Base-by-base conservation (phyloP, 1,140 invertebrate species). In the Thereuonema tuberculata region DNA sequence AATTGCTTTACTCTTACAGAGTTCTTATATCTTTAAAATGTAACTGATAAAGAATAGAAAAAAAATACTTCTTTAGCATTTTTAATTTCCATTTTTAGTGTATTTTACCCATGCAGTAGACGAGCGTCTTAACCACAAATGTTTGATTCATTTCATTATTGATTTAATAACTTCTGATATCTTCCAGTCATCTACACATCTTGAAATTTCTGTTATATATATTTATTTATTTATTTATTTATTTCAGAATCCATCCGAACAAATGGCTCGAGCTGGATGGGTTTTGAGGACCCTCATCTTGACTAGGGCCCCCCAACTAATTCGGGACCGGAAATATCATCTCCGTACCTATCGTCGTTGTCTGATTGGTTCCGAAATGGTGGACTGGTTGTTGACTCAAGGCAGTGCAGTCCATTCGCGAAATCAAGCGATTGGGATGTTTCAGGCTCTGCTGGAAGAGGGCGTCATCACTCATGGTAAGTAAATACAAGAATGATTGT, bases 371-470 rank as follows among this genome's bases (percentile, higher is more conserved):
- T 74, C 75, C 1, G 87, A 90, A 70, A 79, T 90, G 69, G 84
- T 87, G 1, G 85, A 89, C 68, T 90, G 87, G 86, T 68, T 90
- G 26, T 70, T 87, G 62, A 31, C 75, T 75, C 47, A 74, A 74
- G 66, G 58, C 53, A 64, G 77, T 77, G 54, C 75, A 74, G 74
- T 78, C 5, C 74, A 75, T 59, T 82, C 82, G n/a, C 72, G 86
- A 59, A 78, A 80, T 60, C 84, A 87, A 66, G 85, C 86, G 26
- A 80, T 83, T 20, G 85, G 82, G 25, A 88, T 89, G 81, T 90
- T 86, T 84, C 88, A 91, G 69, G 83, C 82, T 0, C 72, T 91
- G n/a, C 73, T 90, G 24, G 88, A 91, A 71, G 85, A 89, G 74
- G 84, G 85, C 46, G 79, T 89, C 50, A 79, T 90, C 61, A 77